A percentile compares a stretch with the other conserved stretches of the same genome.
These are phyloP conservation scores for Calameuta idolon DNA, from an alignment of 2,888 invertebrate genomes.

Conservation along the genomic window DNA sequence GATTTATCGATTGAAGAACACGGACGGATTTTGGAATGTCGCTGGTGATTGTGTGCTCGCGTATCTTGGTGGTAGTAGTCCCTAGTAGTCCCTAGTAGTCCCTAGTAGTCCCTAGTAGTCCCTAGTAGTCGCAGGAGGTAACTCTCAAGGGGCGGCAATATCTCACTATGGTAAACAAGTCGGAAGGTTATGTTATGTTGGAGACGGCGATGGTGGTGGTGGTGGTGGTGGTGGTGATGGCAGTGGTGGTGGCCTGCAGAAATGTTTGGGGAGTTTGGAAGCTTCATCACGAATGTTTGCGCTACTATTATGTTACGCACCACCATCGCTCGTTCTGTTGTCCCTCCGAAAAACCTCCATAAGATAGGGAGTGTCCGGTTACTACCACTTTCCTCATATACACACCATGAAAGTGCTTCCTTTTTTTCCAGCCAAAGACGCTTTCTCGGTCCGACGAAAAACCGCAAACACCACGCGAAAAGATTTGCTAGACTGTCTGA, in stretches of 20 bases:
- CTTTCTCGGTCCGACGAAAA: too few relatives aligned
- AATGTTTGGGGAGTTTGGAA: too few relatives aligned
- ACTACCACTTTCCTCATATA: slow-evolving; percentile 8
- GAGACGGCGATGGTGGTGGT: slow-evolving; percentile 10
- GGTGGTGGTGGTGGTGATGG: slow-evolving; percentile 22
- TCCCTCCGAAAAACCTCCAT: slow-evolving; percentile 8
- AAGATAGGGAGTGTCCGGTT: slow-evolving; percentile 27
- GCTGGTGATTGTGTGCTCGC: slow-evolving; percentile 6
- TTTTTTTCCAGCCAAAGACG: too few relatives aligned
- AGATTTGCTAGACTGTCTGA: too few relatives aligned
- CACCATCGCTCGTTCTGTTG: slow-evolving; percentile 20
- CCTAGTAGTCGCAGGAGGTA: slow-evolving; percentile 26
- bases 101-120: slow-evolving; percentile 23
- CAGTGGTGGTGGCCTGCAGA: too few relatives aligned
- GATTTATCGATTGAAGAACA: slow-evolving; percentile 7
- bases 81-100: slow-evolving; percentile 23
- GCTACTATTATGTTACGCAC: slow-evolving; percentile 46
- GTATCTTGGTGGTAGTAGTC: slow-evolving; percentile 11
- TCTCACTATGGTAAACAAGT: slow-evolving; percentile 48
- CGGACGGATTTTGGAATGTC: slow-evolving; percentile 19
- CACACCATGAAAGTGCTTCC: neutral
- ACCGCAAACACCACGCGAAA: too few relatives aligned
- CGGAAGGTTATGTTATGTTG: slow-evolving; percentile 25
- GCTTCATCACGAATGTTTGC: slow-evolving; percentile 42
- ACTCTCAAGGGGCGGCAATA: slow-evolving; percentile 41